These are phyloP conservation scores for Dreissena polymorpha DNA, from an alignment of 1,140 invertebrate species.

Conservation along the genomic window DNA sequence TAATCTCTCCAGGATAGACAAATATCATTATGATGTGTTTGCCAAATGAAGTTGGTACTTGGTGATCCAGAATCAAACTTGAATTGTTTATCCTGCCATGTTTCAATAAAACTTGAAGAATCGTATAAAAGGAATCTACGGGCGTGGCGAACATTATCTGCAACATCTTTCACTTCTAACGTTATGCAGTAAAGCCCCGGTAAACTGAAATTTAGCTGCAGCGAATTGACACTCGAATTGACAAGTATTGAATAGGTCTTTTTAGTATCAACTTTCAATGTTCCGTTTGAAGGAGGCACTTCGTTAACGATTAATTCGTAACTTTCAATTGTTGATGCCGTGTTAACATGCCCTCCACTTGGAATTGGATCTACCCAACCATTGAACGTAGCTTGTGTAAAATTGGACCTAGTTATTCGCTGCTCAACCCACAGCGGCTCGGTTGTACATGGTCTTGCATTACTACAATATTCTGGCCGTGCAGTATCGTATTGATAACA, in stretches of 20 bases:
- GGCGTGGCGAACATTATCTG: conserved; percentile 20
- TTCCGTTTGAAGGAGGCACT: background rate
- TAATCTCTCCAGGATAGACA: conserved; percentile 26
- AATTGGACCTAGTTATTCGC: background rate
- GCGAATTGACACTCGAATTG: background rate
- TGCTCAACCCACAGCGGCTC: conserved; percentile 2
- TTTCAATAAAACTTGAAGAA: background rate
- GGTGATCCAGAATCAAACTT: conserved; percentile 12
- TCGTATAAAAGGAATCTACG: conserved; percentile 33
- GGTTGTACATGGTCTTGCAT: background rate
- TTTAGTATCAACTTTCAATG: background rate
- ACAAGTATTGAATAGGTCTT: background rate
- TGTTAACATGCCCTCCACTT: background rate
- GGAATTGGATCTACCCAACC: conserved; percentile 34
- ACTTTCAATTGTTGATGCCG: conserved; percentile 14
- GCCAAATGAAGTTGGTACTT: conserved; percentile 18
- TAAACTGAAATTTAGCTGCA: background rate
- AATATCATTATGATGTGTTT: conserved; percentile 24
- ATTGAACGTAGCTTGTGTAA: background rate
- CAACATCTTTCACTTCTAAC: conserved; percentile 33
- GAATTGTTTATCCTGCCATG: background rate
- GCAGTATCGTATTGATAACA: conserved; percentile 19
- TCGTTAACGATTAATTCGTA: conserved; percentile 5
- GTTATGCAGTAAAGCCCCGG: conserved; percentile 16
- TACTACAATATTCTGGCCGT: background rate